Evolutionary conservation across 2,113 vertebrate species (phyloP), one percentile per base, ranked within the genome.

Genomic region (Pyrgilauda ruficollis): DNA sequence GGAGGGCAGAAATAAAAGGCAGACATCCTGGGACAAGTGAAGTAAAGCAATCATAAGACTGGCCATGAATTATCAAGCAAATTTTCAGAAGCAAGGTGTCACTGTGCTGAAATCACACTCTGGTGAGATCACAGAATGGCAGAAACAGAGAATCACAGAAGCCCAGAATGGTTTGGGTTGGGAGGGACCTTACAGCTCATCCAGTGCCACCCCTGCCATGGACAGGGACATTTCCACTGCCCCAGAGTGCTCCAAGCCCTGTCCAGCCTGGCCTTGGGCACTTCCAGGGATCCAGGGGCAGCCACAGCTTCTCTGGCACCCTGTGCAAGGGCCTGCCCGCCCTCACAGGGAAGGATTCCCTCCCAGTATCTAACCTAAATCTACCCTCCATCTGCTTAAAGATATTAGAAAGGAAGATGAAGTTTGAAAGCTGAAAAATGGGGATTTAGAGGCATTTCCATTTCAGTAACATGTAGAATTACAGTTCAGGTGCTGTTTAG

Each of bases 201-300:
- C 26, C 39, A 23, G 11, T 35, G 0, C 2, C 62, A 23, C 35
- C 20, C 49, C 26, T 46, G 62, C 33, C 41, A 31, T 31, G 33
- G 30, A 15, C 62, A 46, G 50, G 41, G 39, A 55, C 50, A 55
- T 15, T 66, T 6, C 49, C 49, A 64, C 21, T 15, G 0, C 1
- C 21, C 56, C 56, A 58, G 24, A 8, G 0, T 17, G 14, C 37
- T 43, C 59, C 59, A 8, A 52, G 37, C 31, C 11, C 61, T 0
- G 0, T 64, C 76, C 61, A 79, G 0, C 20, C 76, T 35, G 33
- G 39, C 76, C 33, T 46, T 12, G 77, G 50, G 0, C 62, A 46
- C 33, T 55, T 44, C 46, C 74, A 50, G 39, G 31, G 9, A 5
- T 66, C 46, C 74, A 50, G 39, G 31, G 9, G 6, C 61, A 53